phyloP scores from a whole-genome alignment of 2,888 invertebrate genomes.

The Cephus pulcher region DNA sequence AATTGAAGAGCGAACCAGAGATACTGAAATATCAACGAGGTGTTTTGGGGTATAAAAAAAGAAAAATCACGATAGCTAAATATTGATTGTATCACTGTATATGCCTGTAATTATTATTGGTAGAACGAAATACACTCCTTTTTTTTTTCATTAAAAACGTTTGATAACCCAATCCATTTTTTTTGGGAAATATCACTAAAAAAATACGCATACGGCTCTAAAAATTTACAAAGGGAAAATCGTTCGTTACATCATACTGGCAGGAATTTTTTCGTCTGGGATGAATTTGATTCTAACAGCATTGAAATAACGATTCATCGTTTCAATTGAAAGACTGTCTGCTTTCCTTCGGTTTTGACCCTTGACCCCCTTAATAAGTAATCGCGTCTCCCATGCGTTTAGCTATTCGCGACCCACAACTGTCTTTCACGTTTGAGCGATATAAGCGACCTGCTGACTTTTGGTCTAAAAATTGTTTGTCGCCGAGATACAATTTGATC shows the following conservation, averaged over 20 bases:
- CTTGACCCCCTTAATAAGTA: too few species aligned
- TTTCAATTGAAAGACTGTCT: background rate
- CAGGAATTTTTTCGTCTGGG: background rate
- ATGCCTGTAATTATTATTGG: background rate
- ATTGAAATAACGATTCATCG: background rate
- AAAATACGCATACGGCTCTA: background rate
- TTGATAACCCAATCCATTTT: background rate
- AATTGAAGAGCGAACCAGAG: background rate
- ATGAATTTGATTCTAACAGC: background rate
- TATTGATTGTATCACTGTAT: background rate
- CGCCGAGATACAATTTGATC: too few species aligned
- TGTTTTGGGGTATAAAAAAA: background rate
- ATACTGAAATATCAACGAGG: background rate
- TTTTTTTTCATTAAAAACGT: background rate
- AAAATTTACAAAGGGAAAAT: background rate
- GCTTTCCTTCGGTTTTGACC: too few species aligned
- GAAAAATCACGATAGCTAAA: background rate
- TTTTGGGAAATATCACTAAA: background rate
- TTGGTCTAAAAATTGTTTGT: too few species aligned
- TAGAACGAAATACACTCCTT: background rate
- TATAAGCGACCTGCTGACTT: too few species aligned
- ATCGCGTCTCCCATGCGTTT: too few species aligned
- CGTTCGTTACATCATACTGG: background rate
- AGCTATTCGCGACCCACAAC: too few species aligned
- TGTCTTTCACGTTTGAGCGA: too few species aligned